A percentile compares a stretch with the other conserved stretches of the same genome.
Conservation (phyloP, 1,140 invertebrate genomes). For the Musca domestica region DNA sequence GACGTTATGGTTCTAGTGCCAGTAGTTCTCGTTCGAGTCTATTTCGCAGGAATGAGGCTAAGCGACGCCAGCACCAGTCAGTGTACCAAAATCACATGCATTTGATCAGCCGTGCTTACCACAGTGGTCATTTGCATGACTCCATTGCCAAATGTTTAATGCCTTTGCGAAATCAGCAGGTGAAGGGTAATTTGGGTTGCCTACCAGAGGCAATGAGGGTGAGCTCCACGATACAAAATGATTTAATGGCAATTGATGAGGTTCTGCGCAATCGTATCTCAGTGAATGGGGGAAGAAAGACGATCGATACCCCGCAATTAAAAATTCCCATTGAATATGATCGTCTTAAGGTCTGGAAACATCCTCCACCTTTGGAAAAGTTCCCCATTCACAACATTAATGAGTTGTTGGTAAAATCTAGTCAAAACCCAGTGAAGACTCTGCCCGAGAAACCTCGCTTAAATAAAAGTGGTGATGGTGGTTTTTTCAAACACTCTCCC, state of each 20-base stretch:
- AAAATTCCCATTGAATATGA: neutral
- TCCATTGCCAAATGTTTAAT: conserved; percentile 10
- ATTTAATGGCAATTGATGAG: conserved; percentile 18
- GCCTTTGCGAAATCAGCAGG: conserved; percentile 23
- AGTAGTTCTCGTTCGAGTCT: conserved; percentile 25
- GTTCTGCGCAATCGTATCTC: neutral
- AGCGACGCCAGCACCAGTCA: neutral
- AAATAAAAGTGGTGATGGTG: neutral
- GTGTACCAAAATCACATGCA: conserved; percentile 18
- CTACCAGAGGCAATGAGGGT: conserved; percentile 8
- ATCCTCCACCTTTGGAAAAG: conserved; percentile 7
- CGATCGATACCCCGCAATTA: neutral
- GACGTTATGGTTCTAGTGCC: conserved; percentile 26
- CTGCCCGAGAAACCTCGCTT: neutral
- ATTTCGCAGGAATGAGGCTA: conserved; percentile 22
- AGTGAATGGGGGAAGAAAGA: neutral
- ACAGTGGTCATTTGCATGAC: neutral
- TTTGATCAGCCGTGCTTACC: neutral
- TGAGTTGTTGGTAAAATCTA: neutral
- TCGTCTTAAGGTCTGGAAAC: conserved; percentile 14
- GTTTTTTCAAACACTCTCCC: neutral
- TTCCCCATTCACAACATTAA: neutral
- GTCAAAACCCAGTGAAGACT: no score
- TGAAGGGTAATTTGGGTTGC: neutral
- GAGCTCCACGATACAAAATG: conserved; percentile 12